A percentile compares a stretch with the other conserved stretches of the same genome.
Evolutionary conservation across 2,888 invertebrate genomes (phyloP).

Genomic region (Coremacera marginata): DNA sequence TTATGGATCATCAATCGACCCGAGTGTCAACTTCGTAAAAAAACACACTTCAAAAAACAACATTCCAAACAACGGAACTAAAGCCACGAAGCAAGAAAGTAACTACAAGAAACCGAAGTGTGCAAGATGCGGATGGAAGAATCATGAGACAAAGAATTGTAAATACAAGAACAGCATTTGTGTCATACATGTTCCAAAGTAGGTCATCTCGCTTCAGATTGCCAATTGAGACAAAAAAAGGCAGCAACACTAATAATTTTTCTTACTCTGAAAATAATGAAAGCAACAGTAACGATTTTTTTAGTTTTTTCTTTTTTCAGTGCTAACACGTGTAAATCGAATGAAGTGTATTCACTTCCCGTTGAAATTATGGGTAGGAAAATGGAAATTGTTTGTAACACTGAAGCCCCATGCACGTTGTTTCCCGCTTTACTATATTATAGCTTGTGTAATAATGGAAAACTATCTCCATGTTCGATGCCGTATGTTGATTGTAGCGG

Average conservation of each 20-base stretch:
- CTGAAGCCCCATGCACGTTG: too few relatives aligned
- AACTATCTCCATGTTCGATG: neutral
- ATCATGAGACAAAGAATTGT: neutral
- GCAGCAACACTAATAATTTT: neutral
- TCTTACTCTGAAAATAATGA: constrained; percentile 11
- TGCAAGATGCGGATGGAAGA: neutral
- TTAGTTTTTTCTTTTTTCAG: too few relatives aligned
- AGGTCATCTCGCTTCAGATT: constrained; percentile 4
- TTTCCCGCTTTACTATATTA: constrained; percentile 12
- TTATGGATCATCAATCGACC: neutral
- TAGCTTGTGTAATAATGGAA: neutral
- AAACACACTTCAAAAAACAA: neutral
- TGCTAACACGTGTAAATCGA: too few relatives aligned
- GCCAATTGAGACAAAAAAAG: neutral
- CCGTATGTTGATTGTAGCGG: constrained; percentile 1
- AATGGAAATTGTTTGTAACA: too few relatives aligned
- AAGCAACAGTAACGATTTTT: neutral
- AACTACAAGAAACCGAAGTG: too few relatives aligned
- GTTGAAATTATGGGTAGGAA: too few relatives aligned
- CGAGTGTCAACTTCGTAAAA: neutral
- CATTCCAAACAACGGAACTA: neutral
- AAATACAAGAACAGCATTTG: constrained; percentile 1
- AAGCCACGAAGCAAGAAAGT: too few relatives aligned
- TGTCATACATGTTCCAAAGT: constrained; percentile 18
- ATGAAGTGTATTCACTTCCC: too few relatives aligned